Base-by-base conservation (phyloP, 2,113 vertebrate species). In the Calonectris borealis region DNA sequence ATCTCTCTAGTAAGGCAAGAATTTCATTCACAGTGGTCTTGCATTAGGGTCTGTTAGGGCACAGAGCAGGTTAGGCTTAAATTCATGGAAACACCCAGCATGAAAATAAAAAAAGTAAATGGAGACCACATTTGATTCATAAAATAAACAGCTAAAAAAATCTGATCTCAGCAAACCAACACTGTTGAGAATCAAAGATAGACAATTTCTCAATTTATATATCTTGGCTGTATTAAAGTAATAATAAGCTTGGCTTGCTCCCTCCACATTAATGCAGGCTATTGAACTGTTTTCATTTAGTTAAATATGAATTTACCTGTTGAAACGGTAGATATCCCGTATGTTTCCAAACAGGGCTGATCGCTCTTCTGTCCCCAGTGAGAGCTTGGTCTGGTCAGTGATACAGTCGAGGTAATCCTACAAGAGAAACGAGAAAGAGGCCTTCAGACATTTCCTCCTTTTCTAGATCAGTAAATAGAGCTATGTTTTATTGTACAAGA, bases 361-460 rank as follows among this genome's bases (percentile, higher is more conserved):
- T 96, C 98, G 98, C 86, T 99, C 99, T 94, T 99, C 99, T 6
- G 98, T 95, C 83, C 98, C 99, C 96, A 99, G 94, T 69, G 98
- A 98, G 76, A 99, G 98, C 65, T 98, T 98, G 34, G 98, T 98
- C 94, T 99, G 99, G 93, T 99, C 99, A 91, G 95, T 98, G 98
- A 99, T 99, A 70, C 98, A 99, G 92, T 99, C 98, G 2, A 99
- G 97, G 97, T 99, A 99, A 98, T 99, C 99, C 99, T 99, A 95
- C 72, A 95, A 97, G 96, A 90, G 78, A 96, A 97, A 97, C 3
- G 9, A 97, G 72, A 97, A 89, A 38, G n/a, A 60, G 42, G 54
- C 36, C 57, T 96, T 97, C 88, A 97, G 96, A 94, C 14, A 93
- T 65, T 62, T 83, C 75, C 27, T 80, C 48, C 64, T 94, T 85